These are phyloP conservation scores for Echeneis naucrates DNA, from an alignment of 2,797 vertebrate species.

Conservation along the genomic window DNA sequence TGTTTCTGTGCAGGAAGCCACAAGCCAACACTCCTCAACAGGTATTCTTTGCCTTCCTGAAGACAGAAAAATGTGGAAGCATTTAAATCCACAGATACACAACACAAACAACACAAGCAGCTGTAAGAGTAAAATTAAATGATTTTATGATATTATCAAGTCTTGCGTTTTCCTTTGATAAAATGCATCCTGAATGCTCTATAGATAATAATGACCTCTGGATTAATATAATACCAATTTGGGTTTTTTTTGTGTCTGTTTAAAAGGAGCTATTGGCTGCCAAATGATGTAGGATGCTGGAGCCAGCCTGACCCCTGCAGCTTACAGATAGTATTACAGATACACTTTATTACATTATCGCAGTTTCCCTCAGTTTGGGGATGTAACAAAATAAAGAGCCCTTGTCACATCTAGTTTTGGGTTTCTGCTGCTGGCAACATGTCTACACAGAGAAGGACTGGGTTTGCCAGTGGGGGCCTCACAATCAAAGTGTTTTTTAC, in stretches of 20 bases:
- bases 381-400: neutral
- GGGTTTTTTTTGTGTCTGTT: neutral
- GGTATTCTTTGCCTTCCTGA: constrained; percentile 86
- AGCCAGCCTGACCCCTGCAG: constrained; percentile 75
- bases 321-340: constrained; percentile 44
- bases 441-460: neutral
- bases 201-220: constrained; percentile 4
- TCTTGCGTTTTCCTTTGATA: neutral
- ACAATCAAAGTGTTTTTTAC: neutral
- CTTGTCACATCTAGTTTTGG: neutral
- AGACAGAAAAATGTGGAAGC: constrained; percentile 27
- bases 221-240: constrained; percentile 9
- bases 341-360: neutral
- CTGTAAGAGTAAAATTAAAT: neutral
- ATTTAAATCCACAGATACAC: constrained; percentile 3
- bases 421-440: neutral
- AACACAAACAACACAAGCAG: neutral
- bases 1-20: constrained; percentile 85
- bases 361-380: neutral
- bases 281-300: constrained; percentile 26
- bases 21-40: constrained; percentile 83
- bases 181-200: neutral
- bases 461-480: neutral
- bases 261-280: constrained; percentile 5
- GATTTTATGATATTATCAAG: too few species aligned